Evolutionary conservation across 2,113 vertebrate genomes (phyloP).

Genomic region (Clarias magur): DNA sequence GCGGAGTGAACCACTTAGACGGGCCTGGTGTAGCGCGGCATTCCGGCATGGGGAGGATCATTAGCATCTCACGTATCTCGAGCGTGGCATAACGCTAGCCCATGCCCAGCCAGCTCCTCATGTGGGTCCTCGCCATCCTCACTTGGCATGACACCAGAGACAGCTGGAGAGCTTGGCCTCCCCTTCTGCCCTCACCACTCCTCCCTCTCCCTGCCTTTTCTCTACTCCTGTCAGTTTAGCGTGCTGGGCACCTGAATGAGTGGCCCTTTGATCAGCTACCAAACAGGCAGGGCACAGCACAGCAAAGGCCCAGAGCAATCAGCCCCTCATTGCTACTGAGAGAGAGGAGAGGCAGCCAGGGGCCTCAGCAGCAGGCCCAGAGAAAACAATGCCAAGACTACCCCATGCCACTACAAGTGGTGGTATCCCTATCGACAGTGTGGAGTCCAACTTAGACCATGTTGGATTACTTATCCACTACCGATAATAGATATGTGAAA

Average conservation of each 20-base stretch:
- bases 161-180: slow-evolving; percentile 48
- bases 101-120: slow-evolving; percentile 37
- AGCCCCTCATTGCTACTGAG: slow-evolving; percentile 21
- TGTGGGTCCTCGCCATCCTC: slow-evolving; percentile 41
- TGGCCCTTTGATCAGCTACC: slow-evolving; percentile 64
- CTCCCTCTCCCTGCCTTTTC: slow-evolving; percentile 18
- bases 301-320: slow-evolving; percentile 36
- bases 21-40: slow-evolving; percentile 50
- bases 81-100: slow-evolving; percentile 47
- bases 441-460: neutral
- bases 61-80: slow-evolving; percentile 53
- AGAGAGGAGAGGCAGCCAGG: slow-evolving; percentile 20
- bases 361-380: slow-evolving; percentile 12
- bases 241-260: slow-evolving; percentile 49
- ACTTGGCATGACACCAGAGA: slow-evolving; percentile 54
- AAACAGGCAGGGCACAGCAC: slow-evolving; percentile 50
- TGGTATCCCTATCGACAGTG: neutral
- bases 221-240: slow-evolving; percentile 62
- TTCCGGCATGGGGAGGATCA: slow-evolving; percentile 52
- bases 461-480: neutral
- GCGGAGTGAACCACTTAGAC: slow-evolving; percentile 54
- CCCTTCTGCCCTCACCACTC: neutral
- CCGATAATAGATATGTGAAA: neutral
- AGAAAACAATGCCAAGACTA: slow-evolving; percentile 15
- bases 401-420: slow-evolving; percentile 3